Percentiles rank a stretch among this genome's conserved stretches.
These are phyloP conservation scores for Cephus pulcher DNA, from an alignment of 2,888 invertebrate genomes.

Conservation along the genomic window DNA sequence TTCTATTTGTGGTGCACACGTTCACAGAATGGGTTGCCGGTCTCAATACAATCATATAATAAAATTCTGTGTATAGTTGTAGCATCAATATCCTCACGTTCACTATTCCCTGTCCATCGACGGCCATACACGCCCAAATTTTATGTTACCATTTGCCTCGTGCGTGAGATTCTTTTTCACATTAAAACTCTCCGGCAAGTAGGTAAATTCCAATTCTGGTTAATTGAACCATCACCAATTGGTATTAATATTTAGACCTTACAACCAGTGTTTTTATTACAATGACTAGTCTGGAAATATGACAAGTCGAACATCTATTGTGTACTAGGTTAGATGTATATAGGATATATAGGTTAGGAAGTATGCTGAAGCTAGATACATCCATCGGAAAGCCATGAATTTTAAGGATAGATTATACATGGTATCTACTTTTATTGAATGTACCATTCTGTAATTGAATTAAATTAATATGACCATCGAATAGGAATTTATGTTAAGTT, in stretches of 20 bases:
- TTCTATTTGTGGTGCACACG: not conserved
- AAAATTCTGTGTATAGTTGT: not conserved
- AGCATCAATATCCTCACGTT: not conserved
- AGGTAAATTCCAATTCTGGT: not conserved
- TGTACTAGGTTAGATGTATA: not conserved
- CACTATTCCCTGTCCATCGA: not conserved
- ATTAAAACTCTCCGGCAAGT: not conserved
- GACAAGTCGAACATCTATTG: not conserved
- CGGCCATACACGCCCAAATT: not conserved
- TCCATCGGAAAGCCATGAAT: no score
- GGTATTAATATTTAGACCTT: not conserved
- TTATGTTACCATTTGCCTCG: not conserved
- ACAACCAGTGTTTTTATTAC: not conserved
- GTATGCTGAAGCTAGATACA: no score
- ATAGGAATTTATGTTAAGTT: no score
- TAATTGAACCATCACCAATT: not conserved
- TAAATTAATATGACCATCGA: not conserved
- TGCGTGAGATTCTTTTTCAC: not conserved
- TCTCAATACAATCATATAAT: not conserved
- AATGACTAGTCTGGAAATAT: not conserved
- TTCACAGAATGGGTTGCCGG: not conserved
- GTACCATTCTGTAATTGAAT: not conserved
- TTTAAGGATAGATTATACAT: not conserved
- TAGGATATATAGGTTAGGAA: no score
- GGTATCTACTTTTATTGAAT: not conserved